Evolutionary conservation across 37 sponge, comb jelly and placozoan genomes (phyloP), one percentile per base, ranked within the genome.

Genomic region (Axinella damicornis): DNA sequence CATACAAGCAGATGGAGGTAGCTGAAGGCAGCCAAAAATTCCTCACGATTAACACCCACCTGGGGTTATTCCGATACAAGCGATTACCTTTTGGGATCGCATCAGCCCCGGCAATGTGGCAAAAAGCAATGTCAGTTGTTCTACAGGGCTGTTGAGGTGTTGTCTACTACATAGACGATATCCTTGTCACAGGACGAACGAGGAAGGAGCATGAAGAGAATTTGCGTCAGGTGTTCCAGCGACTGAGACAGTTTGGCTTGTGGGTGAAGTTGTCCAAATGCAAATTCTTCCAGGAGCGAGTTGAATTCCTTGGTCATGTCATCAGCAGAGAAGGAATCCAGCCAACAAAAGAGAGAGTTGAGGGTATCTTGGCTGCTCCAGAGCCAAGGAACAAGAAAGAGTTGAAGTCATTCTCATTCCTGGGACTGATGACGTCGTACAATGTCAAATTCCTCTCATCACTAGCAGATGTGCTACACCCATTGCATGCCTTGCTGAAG

Each of bases 81-180:
- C 19, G 65, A 65, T 20, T 78, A 11, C 65, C 78, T 24, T 77
- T 60, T 77, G 78, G 78, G 2, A 57, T 77, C 1, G 78, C 78
- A 20, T 28, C 78, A 61, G 79, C 79, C 15, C 79, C 79, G 0
- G 79, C 79, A 5, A 64, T 78, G 39, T 78, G 79, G 79, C 79
- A 78, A 14, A 18, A n/a, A 18, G 79, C 79, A 62, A 78, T 78
- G 79, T 40, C 76, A 0, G 30, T 74, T 28, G 76, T 74, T 6
- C 28, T 74, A n/a, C 76, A 55, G 28, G 76, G 76, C 0, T 74
- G 76, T 56, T 5, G n/a, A 0, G 55, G 57, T 6, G 76, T 74
- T 13, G 55, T 54, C 0, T 74, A 74, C 27, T 74, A n/a, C n/a
- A n/a, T n/a, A n/a, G n/a, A n/a, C n/a, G n/a, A n/a, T n/a, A n/a